A percentile compares a stretch with the other conserved stretches of the same genome.
phyloP scores from a whole-genome alignment of 2,113 vertebrate genomes.

The Zosterops borbonicus region DNA sequence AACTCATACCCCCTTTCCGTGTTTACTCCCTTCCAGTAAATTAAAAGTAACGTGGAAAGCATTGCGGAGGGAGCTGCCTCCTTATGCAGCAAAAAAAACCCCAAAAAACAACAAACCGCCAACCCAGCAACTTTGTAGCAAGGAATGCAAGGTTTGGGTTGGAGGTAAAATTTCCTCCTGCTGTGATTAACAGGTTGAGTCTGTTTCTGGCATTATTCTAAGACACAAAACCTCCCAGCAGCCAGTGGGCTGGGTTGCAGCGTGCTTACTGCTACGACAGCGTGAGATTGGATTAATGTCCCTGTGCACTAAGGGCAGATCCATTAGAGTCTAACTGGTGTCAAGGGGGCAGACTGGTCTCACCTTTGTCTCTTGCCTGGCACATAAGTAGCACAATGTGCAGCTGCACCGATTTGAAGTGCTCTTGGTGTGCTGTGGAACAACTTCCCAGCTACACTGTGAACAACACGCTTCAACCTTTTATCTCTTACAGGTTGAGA shows the following conservation, averaged over 20 bases:
- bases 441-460: not conserved
- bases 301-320: not conserved
- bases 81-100: not conserved
- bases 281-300: not conserved
- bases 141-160: not conserved
- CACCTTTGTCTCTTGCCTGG: not conserved
- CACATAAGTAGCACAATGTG: not conserved
- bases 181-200: not conserved
- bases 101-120: not conserved
- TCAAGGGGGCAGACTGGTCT: not conserved
- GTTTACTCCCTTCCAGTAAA: not conserved
- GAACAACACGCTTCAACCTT: not conserved
- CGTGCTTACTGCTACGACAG: rapidly evolving
- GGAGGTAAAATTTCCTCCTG: not conserved
- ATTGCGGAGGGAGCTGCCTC: not conserved
- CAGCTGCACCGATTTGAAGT: not conserved
- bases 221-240: not conserved
- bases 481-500: slow-evolving; percentile 87
- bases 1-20: not conserved
- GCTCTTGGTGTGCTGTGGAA: not conserved
- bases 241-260: not conserved
- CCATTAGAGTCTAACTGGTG: not conserved
- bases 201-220: not conserved
- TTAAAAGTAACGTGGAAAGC: not conserved
- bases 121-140: not conserved